Evolutionary conservation across 2,888 invertebrate genomes (phyloP).

Genomic region (Imbricaverruca yamaguchii): DNA sequence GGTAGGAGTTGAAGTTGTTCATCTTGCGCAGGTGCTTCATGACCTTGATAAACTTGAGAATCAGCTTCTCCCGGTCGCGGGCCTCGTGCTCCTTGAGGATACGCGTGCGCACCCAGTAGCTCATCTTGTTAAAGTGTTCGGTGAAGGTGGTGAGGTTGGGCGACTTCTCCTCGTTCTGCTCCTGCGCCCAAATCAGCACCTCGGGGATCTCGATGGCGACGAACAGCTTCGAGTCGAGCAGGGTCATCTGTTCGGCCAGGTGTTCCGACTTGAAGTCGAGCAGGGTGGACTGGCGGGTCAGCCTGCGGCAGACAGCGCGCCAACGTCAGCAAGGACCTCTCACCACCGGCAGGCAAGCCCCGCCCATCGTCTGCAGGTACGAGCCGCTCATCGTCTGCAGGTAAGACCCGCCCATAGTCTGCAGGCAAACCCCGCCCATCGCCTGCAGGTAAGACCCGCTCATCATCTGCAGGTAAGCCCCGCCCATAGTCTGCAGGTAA

Average conservation of each 20-base stretch:
- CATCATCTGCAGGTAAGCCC: no score
- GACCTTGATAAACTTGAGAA: conserved; percentile 92
- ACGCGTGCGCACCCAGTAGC: conserved; percentile 62
- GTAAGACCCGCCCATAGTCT: no score
- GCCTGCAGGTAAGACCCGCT: no score
- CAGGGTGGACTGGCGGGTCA: conserved; percentile 52
- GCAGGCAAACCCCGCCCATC: no score
- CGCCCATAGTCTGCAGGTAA: no score
- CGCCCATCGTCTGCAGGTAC: no score
- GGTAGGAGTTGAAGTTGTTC: conserved; percentile 97
- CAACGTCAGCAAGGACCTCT: conserved; percentile 51
- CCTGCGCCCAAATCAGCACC: conserved; percentile 92
- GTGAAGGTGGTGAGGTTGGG: conserved; percentile 95
- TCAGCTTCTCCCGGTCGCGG: conserved; percentile 91
- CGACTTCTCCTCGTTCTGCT: conserved; percentile 93
- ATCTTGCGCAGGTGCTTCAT: conserved; percentile 96
- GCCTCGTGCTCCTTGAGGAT: conserved; percentile 85
- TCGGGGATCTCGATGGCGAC: conserved; percentile 92
- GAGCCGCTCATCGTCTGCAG: no score
- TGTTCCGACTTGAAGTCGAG: conserved; percentile 90
- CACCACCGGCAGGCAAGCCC: no score
- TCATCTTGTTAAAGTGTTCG: conserved; percentile 99
- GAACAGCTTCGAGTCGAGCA: conserved; percentile 89
- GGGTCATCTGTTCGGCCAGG: conserved; percentile 96
- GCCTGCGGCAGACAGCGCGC: conserved; percentile 41